Percentiles rank a stretch among this genome's conserved stretches.
phyloP scores from a whole-genome alignment of 2,113 vertebrate genomes.

The Platanista minor region DNA sequence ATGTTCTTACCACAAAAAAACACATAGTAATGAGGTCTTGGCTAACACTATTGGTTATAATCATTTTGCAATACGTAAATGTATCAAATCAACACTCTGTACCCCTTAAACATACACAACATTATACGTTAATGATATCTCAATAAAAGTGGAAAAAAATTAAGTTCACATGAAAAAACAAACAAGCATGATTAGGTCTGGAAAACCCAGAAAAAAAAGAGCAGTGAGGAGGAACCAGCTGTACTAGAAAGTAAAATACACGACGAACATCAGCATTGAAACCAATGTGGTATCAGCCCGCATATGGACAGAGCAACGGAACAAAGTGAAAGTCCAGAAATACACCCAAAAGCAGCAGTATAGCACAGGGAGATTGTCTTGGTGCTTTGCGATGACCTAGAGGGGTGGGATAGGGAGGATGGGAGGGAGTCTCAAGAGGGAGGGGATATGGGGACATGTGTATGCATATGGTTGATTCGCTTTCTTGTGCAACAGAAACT shows the following conservation, averaged over 20 bases:
- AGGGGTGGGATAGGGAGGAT: too few species aligned
- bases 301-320: neutral
- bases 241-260: neutral
- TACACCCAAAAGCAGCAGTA: neutral
- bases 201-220: neutral
- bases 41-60: neutral
- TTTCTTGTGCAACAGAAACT: too few species aligned
- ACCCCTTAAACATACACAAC: neutral
- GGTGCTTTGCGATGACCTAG: too few species aligned
- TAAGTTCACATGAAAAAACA: neutral
- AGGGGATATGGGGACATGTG: too few species aligned
- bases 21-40: neutral
- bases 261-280: neutral
- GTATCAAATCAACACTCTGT: neutral
- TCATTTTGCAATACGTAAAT: neutral
- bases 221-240: neutral
- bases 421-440: too few species aligned
- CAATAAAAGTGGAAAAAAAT: neutral
- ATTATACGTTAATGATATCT: neutral
- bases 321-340: neutral
- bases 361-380: too few species aligned
- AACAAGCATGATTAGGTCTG: neutral
- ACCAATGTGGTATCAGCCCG: rapidly evolving
- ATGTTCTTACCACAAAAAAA: neutral
- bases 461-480: too few species aligned